A percentile compares a stretch with the other conserved stretches of the same genome.
These are phyloP conservation scores for Myoxocephalus aenaeus DNA, from an alignment of 2,797 vertebrate genomes.

Conservation along the genomic window DNA sequence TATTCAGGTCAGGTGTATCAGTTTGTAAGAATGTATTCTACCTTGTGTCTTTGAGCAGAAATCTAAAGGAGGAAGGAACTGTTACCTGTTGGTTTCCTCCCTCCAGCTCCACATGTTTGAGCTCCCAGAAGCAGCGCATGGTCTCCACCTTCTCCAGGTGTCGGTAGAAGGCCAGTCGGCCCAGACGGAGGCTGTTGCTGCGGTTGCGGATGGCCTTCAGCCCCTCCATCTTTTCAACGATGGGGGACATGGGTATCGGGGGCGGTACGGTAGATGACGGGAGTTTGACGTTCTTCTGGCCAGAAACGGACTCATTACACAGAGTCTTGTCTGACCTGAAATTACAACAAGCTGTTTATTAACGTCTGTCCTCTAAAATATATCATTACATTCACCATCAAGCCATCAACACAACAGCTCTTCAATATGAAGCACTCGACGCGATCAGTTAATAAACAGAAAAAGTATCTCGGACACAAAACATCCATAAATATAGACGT, in stretches of 20 bases:
- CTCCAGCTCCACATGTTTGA: constrained; percentile 80
- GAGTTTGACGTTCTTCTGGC: constrained; percentile 70
- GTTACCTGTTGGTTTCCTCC: constrained; percentile 72
- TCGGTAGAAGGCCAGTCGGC: constrained; percentile 85
- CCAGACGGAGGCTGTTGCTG: constrained; percentile 80
- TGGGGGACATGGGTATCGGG: constrained; percentile 82
- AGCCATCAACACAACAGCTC: background rate
- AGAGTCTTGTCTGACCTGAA: constrained; percentile 69
- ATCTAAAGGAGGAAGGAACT: background rate
- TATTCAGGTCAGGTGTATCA: background rate
- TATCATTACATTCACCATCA: background rate
- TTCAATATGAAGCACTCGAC: background rate
- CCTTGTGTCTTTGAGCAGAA: background rate
- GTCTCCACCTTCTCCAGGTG: constrained; percentile 88
- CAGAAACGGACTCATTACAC: constrained; percentile 65
- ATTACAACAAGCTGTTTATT: constrained; percentile 14
- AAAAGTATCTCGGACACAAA: background rate
- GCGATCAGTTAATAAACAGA: background rate
- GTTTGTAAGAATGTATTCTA: background rate
- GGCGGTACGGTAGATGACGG: constrained; percentile 60
- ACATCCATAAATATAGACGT: background rate
- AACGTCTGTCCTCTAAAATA: background rate
- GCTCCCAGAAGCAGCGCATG: constrained; percentile 89
- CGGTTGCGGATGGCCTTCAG: constrained; percentile 84
- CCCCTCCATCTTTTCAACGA: constrained; percentile 85